Percentiles rank a stretch among this genome's conserved stretches.
Conservation (phyloP, 1,140 invertebrate species). For the Diachasma alloeum region DNA sequence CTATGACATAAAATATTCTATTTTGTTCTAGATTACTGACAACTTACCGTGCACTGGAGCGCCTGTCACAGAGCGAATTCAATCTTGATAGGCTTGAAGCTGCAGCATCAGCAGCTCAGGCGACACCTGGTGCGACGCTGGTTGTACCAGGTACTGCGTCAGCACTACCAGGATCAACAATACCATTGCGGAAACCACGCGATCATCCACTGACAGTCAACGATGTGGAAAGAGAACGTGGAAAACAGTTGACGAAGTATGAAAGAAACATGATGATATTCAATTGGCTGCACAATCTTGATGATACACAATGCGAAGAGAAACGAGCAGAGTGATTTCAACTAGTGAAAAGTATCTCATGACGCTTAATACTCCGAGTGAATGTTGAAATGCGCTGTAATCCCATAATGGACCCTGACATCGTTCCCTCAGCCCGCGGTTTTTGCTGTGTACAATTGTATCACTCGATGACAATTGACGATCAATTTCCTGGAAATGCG, state of each 20-base stretch:
- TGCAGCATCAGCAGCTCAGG: slow-evolving; percentile 62
- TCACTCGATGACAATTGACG: neutral
- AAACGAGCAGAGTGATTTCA: neutral
- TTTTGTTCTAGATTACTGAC: slow-evolving; percentile 70
- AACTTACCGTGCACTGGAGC: slow-evolving; percentile 82
- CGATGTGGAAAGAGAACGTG: slow-evolving; percentile 82
- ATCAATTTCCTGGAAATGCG: neutral
- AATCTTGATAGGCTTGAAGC: slow-evolving; percentile 79
- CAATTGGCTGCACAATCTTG: slow-evolving; percentile 87
- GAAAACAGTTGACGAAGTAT: slow-evolving; percentile 85
- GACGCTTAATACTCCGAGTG: neutral
- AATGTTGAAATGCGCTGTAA: neutral
- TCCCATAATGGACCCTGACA: neutral
- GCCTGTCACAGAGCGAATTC: slow-evolving; percentile 84
- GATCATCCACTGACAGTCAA: slow-evolving; percentile 75
- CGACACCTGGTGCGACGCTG: slow-evolving; percentile 62
- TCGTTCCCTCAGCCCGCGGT: neutral
- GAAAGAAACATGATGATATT: slow-evolving; percentile 93
- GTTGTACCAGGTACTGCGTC: slow-evolving; percentile 65
- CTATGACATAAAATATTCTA: slow-evolving; percentile 4
- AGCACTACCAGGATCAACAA: slow-evolving; percentile 36
- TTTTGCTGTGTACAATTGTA: neutral
- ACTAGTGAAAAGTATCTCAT: neutral
- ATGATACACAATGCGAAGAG: slow-evolving; percentile 66
- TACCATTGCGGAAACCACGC: slow-evolving; percentile 50